Evolutionary conservation across 2,888 invertebrate genomes (phyloP).

Genomic region (Tetheella fluctuosa): DNA sequence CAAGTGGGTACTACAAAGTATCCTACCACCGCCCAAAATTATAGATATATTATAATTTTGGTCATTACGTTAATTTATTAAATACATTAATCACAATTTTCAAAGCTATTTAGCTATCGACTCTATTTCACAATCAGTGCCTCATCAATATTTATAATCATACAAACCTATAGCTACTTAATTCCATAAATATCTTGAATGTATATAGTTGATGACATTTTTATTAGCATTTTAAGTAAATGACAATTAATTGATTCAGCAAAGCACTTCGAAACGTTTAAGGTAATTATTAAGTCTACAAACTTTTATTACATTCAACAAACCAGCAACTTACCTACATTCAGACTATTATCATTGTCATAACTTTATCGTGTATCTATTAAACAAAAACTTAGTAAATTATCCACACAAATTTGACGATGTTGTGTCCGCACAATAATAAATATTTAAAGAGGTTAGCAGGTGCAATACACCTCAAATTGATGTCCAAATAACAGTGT

Average conservation of each 20-base stretch:
- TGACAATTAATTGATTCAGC: neutral
- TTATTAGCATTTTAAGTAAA: neutral
- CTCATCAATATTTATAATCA: neutral
- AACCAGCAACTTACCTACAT: neutral
- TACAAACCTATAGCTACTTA: neutral
- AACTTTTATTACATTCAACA: slow-evolving; percentile 5
- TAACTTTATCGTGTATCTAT: slow-evolving; percentile 42
- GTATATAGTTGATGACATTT: slow-evolving; percentile 1
- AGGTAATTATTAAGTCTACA: neutral
- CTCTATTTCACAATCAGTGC: slow-evolving; percentile 2
- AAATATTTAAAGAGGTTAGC: slow-evolving; percentile 78
- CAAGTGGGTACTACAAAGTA: too few species aligned
- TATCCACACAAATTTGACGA: slow-evolving; percentile 51
- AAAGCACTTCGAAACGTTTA: neutral
- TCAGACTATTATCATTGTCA: neutral
- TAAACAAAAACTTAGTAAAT: slow-evolving; percentile 51
- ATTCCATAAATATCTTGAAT: neutral
- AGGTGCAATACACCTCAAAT: slow-evolving; percentile 75
- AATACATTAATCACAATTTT: too few species aligned
- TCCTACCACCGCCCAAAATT: too few species aligned
- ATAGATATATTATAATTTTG: too few species aligned
- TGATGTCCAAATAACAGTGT: slow-evolving; percentile 74
- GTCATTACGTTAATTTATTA: too few species aligned
- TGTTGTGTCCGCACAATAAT: slow-evolving; percentile 62
- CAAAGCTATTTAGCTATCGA: neutral